These are phyloP conservation scores for Equus przewalskii DNA, from an alignment of 2,113 vertebrate species.

Conservation along the genomic window DNA sequence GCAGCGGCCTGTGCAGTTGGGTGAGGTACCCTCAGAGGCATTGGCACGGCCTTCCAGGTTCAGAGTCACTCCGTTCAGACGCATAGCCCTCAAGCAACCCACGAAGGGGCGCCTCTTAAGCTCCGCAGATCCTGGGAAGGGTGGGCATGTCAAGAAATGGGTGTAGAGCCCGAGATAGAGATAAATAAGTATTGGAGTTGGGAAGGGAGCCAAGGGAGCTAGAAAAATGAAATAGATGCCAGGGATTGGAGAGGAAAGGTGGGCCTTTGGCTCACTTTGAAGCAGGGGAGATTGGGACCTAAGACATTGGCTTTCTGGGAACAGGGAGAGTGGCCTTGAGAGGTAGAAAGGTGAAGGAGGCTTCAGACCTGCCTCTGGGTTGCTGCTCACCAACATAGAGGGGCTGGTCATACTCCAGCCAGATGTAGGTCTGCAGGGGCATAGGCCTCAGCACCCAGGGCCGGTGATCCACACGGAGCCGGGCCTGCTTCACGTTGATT, in stretches of 20 bases:
- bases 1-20: constrained; percentile 96
- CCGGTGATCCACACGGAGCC: constrained; percentile 96
- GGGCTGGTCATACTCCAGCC: constrained; percentile 93
- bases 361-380: not conserved
- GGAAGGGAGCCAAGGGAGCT: not conserved
- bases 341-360: not conserved
- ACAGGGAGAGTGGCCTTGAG: not conserved
- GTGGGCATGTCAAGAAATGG: not conserved
- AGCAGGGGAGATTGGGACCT: not conserved
- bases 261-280: not conserved
- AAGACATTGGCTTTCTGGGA: not conserved
- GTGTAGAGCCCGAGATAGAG: not conserved
- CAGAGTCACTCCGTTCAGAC: constrained; percentile 95
- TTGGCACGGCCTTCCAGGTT: constrained; percentile 97
- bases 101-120: constrained; percentile 94
- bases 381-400: constrained; percentile 93
- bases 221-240: not conserved
- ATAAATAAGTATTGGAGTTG: not conserved
- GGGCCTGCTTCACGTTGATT: constrained; percentile 95
- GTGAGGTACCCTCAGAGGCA: constrained; percentile 92
- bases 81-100: constrained; percentile 95
- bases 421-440: constrained; percentile 95
- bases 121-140: constrained; percentile 92
- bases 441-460: constrained; percentile 93
- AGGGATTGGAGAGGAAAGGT: not conserved